A percentile compares a stretch with the other conserved stretches of the same genome.
Conservation (phyloP, 2,888 invertebrate genomes). For the Parelbella ahira region DNA sequence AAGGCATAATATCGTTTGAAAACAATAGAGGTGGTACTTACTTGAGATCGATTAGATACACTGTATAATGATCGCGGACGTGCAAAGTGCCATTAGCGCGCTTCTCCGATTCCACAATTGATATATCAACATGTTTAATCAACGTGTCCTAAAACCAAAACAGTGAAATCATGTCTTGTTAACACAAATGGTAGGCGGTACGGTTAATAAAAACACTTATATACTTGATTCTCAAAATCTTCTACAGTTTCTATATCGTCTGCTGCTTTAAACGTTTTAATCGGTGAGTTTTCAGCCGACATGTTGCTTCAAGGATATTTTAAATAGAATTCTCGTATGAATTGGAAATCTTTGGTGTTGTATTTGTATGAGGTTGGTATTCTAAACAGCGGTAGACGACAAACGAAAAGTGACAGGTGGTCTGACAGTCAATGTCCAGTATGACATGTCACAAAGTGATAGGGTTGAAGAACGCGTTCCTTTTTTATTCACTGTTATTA, state of each 20-base stretch:
- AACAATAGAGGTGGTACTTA: constrained; percentile 66
- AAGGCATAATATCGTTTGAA: constrained; percentile 23
- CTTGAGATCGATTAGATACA: constrained; percentile 89
- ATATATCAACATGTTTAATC: constrained; percentile 86
- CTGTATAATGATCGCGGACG: constrained; percentile 87
- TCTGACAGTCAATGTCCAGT: too few relatives aligned
- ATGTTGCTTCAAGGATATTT: constrained; percentile 27
- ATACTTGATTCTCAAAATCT: constrained; percentile 64
- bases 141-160: constrained; percentile 81
- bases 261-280: constrained; percentile 49
- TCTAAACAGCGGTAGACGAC: constrained; percentile 1
- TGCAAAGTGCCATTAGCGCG: constrained; percentile 87
- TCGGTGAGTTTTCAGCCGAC: constrained; percentile 38
- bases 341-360: constrained; percentile 8
- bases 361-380: not conserved
- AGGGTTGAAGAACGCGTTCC: too few relatives aligned
- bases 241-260: constrained; percentile 56
- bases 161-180: constrained; percentile 27
- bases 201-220: constrained; percentile 29
- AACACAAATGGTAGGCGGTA: constrained; percentile 55
- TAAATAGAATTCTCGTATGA: constrained; percentile 2
- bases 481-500: too few relatives aligned
- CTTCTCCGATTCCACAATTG: constrained; percentile 88
- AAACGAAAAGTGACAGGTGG: not conserved
- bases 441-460: too few relatives aligned